These are phyloP conservation scores for Lissocephala sabroskyi DNA, from an alignment of 2,888 invertebrate species.

Conservation along the genomic window DNA sequence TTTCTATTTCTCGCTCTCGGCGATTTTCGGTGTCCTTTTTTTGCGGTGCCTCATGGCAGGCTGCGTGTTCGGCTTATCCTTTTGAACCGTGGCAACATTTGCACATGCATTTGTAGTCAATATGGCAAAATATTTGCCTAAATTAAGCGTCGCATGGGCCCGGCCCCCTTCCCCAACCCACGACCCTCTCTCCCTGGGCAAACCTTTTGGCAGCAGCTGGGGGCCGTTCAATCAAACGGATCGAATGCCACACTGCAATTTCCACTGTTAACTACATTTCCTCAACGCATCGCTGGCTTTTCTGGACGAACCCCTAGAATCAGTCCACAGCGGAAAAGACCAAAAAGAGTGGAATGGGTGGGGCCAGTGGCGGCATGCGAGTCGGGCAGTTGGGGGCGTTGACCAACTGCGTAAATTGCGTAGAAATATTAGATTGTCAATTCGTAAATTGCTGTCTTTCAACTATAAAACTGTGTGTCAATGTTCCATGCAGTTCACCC, in stretches of 20 bases:
- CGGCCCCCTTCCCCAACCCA: neutral
- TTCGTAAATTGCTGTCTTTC: conserved; percentile 44
- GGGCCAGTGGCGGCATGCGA: too few species aligned
- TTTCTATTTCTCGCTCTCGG: conserved; percentile 23
- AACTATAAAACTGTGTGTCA: conserved; percentile 32
- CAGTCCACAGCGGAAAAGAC: too few species aligned
- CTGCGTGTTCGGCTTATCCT: conserved; percentile 21
- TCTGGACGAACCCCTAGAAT: conserved; percentile 24
- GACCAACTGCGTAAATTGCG: conserved; percentile 35
- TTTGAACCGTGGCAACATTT: conserved; percentile 68
- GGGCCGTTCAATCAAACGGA: conserved; percentile 37
- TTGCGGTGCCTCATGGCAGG: too few species aligned
- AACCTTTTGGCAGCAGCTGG: too few species aligned
- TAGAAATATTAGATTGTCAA: conserved; percentile 53
- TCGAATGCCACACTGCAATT: conserved; percentile 37
- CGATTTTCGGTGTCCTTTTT: conserved; percentile 1
- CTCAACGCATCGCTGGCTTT: conserved; percentile 53
- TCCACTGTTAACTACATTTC: conserved; percentile 57
- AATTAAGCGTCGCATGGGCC: conserved; percentile 22
- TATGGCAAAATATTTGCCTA: conserved; percentile 56
- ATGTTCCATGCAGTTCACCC: conserved; percentile 6
- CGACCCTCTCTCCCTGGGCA: neutral
- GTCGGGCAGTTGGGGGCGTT: neutral
- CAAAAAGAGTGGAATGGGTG: too few species aligned
- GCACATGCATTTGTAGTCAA: conserved; percentile 67